phyloP scores from a whole-genome alignment of 2,888 invertebrate species.

The Diaperis boleti region DNA sequence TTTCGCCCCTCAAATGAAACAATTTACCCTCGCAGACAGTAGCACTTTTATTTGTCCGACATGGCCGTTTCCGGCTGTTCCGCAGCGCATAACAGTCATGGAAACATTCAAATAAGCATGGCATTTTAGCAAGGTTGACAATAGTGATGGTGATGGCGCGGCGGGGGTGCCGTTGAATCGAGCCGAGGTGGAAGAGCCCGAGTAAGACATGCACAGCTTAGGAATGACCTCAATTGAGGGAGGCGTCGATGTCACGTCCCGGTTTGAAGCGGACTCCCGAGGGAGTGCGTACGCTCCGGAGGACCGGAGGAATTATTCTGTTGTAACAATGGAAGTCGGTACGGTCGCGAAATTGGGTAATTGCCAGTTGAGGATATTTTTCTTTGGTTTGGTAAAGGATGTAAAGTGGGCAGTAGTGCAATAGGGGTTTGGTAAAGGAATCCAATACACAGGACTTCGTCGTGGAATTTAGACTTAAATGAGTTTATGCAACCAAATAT shows the following conservation, averaged over 20 bases:
- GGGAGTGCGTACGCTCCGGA: conserved; percentile 53
- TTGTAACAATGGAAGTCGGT: no score
- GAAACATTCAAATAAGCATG: conserved; percentile 50
- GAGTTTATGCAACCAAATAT: no score
- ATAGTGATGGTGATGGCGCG: conserved; percentile 39
- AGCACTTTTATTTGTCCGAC: conserved; percentile 38
- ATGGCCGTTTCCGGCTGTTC: conserved; percentile 36
- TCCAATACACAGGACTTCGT: no score
- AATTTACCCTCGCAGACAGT: conserved; percentile 35
- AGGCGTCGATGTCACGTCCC: conserved; percentile 60
- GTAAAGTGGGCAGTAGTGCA: no score
- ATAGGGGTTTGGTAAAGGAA: no score
- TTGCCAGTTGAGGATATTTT: no score
- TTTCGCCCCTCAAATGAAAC: conserved; percentile 39
- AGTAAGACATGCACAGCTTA: conserved; percentile 61
- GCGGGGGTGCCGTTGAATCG: conserved; percentile 33
- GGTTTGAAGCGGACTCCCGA: conserved; percentile 58
- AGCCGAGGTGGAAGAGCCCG: conserved; percentile 47
- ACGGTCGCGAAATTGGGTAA: no score
- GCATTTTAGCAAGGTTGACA: conserved; percentile 48
- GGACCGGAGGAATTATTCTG: conserved; percentile 11
- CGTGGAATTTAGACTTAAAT: no score
- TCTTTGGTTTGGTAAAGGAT: no score
- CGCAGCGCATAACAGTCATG: conserved; percentile 42
- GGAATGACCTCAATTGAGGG: conserved; percentile 62